Evolutionary conservation across 2,113 vertebrate species (phyloP).

Genomic region (Aepyceros melampus): DNA sequence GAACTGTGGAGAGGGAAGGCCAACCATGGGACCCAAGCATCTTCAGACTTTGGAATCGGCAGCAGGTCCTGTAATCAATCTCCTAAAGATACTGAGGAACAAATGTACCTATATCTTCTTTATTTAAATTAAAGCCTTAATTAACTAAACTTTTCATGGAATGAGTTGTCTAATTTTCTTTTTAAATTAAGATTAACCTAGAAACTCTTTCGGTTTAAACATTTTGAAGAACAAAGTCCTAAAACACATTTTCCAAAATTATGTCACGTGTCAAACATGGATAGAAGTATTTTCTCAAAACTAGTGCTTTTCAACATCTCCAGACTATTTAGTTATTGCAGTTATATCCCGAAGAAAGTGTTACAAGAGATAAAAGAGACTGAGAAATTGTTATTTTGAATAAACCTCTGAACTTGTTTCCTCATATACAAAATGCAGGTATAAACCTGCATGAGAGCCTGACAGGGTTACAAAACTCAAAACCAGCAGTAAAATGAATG

Average conservation of each 20-base stretch:
- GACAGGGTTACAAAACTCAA: background rate
- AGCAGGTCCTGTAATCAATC: background rate
- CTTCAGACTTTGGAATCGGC: background rate
- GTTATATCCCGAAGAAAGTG: background rate
- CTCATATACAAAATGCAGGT: background rate
- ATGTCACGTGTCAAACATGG: background rate
- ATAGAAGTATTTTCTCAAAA: background rate
- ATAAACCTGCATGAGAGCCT: background rate
- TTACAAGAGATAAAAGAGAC: background rate
- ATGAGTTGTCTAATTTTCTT: background rate
- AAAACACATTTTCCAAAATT: background rate
- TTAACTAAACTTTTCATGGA: background rate
- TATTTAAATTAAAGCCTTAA: background rate
- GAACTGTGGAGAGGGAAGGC: background rate
- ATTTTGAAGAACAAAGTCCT: background rate
- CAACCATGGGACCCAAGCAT: background rate
- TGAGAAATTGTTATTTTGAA: background rate
- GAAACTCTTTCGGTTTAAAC: background rate
- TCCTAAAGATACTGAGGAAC: background rate
- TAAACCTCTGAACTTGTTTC: background rate
- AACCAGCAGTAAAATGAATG: background rate
- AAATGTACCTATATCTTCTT: background rate
- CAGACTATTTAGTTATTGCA: background rate
- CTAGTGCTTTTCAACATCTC: background rate
- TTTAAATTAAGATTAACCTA: conserved; percentile 8